Evolutionary conservation across 2,888 invertebrate genomes (phyloP).

Genomic region (Ceramica pisi): DNA sequence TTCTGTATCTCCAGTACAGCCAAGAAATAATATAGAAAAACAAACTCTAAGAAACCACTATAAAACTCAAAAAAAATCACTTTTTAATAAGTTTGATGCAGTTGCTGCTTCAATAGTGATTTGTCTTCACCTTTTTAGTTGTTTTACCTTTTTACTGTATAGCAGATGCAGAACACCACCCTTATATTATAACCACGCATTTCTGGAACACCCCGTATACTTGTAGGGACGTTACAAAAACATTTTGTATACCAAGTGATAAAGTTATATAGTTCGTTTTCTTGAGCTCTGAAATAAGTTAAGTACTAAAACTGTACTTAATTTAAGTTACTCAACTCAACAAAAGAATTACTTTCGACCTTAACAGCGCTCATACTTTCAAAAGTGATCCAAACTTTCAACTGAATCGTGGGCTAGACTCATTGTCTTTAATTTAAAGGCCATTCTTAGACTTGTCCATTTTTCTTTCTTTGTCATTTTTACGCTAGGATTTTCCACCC

Average conservation of each 20-base stretch:
- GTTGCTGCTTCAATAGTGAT: too few species aligned
- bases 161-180: too few species aligned
- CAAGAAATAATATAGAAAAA: too few species aligned
- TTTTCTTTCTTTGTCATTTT: conserved; percentile 12
- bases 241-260: conserved; percentile 21
- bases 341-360: conserved; percentile 18
- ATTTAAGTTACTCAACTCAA: conserved; percentile 13
- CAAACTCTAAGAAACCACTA: too few species aligned
- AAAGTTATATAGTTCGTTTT: conserved; percentile 39
- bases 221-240: conserved; percentile 30
- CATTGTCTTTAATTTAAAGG: conserved; percentile 12
- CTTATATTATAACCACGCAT: too few species aligned
- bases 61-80: too few species aligned
- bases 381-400: background rate
- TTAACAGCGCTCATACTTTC: conserved; percentile 7
- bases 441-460: background rate
- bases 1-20: too few species aligned
- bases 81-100: too few species aligned
- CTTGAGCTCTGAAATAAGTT: conserved; percentile 23
- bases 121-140: too few species aligned
- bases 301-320: conserved; percentile 17
- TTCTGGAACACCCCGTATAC: background rate
- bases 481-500: conserved; percentile 1
- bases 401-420: background rate
- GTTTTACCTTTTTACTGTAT: too few species aligned